phyloP scores from a whole-genome alignment of 2,113 vertebrate genomes.

The Glareola pratincola region DNA sequence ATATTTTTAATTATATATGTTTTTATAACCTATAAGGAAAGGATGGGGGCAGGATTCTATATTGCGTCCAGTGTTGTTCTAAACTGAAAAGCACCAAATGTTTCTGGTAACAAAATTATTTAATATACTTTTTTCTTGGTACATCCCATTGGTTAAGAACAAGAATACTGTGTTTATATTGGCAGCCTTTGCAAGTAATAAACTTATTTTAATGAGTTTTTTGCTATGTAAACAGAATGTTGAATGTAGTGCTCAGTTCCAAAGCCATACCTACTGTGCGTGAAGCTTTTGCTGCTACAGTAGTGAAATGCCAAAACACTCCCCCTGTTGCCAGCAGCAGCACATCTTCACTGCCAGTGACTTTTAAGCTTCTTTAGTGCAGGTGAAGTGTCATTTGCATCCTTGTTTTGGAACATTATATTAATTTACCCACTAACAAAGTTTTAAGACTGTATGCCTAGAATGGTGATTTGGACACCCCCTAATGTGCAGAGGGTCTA shows the following conservation, averaged over 20 bases:
- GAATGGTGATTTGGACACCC: not conserved
- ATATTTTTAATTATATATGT: too few species aligned
- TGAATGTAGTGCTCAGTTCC: not conserved
- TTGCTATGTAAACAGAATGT: not conserved
- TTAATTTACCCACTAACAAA: not conserved
- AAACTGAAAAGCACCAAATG: not conserved
- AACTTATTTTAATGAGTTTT: conserved; percentile 25
- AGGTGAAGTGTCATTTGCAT: accelerated
- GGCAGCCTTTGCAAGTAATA: conserved; percentile 25
- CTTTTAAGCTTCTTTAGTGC: not conserved
- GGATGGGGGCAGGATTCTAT: not conserved
- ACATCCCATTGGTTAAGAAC: not conserved
- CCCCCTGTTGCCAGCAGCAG: not conserved
- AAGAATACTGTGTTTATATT: conserved; percentile 49
- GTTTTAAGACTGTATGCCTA: accelerated
- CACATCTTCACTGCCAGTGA: not conserved
- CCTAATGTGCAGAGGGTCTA: not conserved
- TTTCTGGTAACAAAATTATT: not conserved
- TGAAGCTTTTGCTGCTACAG: not conserved
- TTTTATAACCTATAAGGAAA: not conserved
- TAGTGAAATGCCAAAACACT: accelerated
- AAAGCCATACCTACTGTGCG: not conserved
- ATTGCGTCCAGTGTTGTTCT: not conserved
- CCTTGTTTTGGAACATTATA: accelerated
- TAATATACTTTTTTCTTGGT: not conserved